Evolutionary conservation across 2,888 invertebrate genomes (phyloP), one percentile per base, ranked within the genome.

Genomic region (Ormyrus labotus): DNA sequence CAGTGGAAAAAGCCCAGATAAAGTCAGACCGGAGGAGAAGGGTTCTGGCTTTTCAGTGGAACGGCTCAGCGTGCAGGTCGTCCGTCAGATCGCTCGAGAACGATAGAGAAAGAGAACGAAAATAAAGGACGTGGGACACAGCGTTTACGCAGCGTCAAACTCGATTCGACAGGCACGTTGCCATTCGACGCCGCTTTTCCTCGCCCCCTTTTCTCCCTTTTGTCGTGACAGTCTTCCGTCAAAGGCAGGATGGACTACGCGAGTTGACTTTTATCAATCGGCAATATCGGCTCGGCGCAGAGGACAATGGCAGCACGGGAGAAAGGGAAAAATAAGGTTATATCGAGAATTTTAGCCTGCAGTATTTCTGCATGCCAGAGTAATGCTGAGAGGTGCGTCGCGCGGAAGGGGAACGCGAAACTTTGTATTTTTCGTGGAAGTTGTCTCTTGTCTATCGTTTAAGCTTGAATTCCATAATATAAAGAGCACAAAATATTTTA

Each of bases 1-100:
- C 45, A 69, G 69, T 72, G 11, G 61, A 61, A 61, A 72, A 8
- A 61, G 47, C 51, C 61, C 6, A 61, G 61, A 72, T 72, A 72
- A 34, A 45, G 57, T 34, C n/a, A 45, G 57, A 47, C 63, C 34
- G 10, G 45, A 45, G 9, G 11, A 57, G 11, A 11, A 57, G n/a
- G 9, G 45, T 48, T 13, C 11, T 6, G 51, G 51, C 5, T 47
- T 61, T 34, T 34, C 74, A 73, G 65, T 65, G 10, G 65, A 73
- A 73, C 51, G 19, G n/a, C 45, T 64, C 64, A 5, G 34, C 19
- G 58, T 13, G 19, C 53, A 6, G 73, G 57, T 45, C 48, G 72
- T 53, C 57, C 47, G 63, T 55, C n/a, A 64, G 72, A 63, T 73
- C 73, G 13, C 19, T 10, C 19, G 19, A n/a, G 11, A 10, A 50